Conservation (phyloP, 2,113 vertebrate genomes). For the Thunnus thynnus region DNA sequence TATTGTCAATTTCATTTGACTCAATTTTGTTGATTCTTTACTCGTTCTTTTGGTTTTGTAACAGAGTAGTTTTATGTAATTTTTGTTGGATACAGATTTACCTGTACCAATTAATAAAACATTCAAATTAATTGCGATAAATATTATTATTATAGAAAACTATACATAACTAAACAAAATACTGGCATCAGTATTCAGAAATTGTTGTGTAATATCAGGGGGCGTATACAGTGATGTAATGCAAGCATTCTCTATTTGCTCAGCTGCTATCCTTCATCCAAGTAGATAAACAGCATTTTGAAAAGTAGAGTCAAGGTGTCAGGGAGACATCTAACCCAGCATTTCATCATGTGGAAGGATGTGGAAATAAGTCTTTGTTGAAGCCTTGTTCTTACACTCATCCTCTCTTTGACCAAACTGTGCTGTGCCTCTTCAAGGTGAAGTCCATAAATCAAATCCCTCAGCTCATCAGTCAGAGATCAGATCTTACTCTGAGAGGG, state of each 20-base stretch:
- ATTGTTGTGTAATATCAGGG: too few relatives aligned
- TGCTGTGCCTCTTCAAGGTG: slow-evolving; percentile 19
- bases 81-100: too few relatives aligned
- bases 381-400: neutral
- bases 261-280: neutral
- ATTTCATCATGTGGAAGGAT: slow-evolving; percentile 22
- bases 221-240: too few relatives aligned
- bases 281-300: neutral
- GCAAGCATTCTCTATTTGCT: neutral
- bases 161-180: too few relatives aligned
- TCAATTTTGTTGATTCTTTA: too few relatives aligned
- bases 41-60: too few relatives aligned
- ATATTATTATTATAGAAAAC: too few relatives aligned
- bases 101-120: too few relatives aligned
- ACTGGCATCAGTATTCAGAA: too few relatives aligned
- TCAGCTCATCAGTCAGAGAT: slow-evolving; percentile 16
- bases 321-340: neutral
- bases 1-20: too few relatives aligned
- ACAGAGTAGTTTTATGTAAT: too few relatives aligned
- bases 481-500: slow-evolving; percentile 9
- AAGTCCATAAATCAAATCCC: slow-evolving; percentile 21
- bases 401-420: slow-evolving; percentile 20
- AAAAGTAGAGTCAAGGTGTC: neutral
- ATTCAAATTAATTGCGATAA: too few relatives aligned
- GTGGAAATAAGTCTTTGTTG: slow-evolving; percentile 13